Percentiles rank a stretch among this genome's conserved stretches.
phyloP scores from a whole-genome alignment of 2,797 vertebrate genomes.

The Leptatherina wallacei region DNA sequence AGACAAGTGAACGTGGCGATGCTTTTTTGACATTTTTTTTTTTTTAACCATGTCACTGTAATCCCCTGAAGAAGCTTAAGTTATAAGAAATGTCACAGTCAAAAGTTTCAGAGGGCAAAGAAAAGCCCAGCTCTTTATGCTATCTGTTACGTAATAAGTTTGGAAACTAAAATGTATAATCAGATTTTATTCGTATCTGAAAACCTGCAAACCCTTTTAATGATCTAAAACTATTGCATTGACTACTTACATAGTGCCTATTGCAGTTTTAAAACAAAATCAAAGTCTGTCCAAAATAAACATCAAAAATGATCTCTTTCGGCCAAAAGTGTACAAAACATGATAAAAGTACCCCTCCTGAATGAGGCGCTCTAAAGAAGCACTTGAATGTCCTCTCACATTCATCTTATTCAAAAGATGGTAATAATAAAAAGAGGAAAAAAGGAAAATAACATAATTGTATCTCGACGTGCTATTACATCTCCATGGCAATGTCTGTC shows the following conservation, averaged over 20 bases:
- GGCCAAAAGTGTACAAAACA: slow-evolving; percentile 49
- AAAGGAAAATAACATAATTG: background rate
- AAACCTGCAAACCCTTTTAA: slow-evolving; percentile 33
- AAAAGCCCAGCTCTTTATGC: slow-evolving; percentile 27
- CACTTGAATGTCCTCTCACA: slow-evolving; percentile 51
- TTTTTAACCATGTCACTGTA: slow-evolving; percentile 17
- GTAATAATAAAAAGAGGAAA: slow-evolving; percentile 1
- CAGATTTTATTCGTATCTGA: slow-evolving; percentile 1
- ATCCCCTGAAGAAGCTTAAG: slow-evolving; percentile 62
- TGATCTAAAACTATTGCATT: slow-evolving; percentile 19
- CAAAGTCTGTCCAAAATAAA: slow-evolving; percentile 22
- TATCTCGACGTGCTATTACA: slow-evolving; percentile 7
- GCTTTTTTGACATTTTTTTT: slow-evolving; percentile 1
- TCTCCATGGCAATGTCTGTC: slow-evolving; percentile 19
- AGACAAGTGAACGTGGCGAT: slow-evolving; percentile 7
- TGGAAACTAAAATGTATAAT: slow-evolving; percentile 13
- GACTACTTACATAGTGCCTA: slow-evolving; percentile 1
- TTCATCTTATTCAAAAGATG: slow-evolving; percentile 29
- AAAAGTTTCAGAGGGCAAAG: slow-evolving; percentile 11
- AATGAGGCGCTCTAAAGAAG: slow-evolving; percentile 45
- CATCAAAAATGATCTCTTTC: slow-evolving; percentile 45
- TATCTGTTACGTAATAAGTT: slow-evolving; percentile 1
- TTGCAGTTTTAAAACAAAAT: slow-evolving; percentile 12
- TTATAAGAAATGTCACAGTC: slow-evolving; percentile 61
- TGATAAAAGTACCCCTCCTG: slow-evolving; percentile 27